A percentile compares a stretch with the other conserved stretches of the same genome.
Evolutionary conservation across 2,113 vertebrate genomes (phyloP).

Genomic region (Nipponia nippon): DNA sequence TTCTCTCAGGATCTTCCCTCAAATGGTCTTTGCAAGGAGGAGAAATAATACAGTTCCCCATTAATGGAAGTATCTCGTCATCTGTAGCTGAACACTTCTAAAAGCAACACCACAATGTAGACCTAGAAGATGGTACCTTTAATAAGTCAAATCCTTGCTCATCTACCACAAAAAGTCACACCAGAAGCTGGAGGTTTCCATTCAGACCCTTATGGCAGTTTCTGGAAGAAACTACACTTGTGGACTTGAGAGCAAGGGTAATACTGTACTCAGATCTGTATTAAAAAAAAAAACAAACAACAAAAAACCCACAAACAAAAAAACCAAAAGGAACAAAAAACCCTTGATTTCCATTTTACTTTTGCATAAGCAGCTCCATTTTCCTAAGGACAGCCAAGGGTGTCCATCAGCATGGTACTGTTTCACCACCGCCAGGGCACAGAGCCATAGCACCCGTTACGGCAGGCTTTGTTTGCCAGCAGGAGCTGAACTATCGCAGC

Average conservation of each 20-base stretch:
- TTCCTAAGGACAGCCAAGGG: not conserved
- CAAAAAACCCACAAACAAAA: not conserved
- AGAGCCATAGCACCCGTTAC: fast-evolving
- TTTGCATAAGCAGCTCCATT: not conserved
- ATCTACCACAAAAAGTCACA: not conserved
- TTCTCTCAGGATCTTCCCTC: not conserved
- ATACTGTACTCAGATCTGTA: not conserved
- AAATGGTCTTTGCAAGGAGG: not conserved
- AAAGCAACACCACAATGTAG: not conserved
- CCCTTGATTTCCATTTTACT: not conserved
- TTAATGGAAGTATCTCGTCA: not conserved
- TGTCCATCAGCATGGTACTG: fast-evolving
- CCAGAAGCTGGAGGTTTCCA: not conserved
- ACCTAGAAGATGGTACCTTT: fast-evolving
- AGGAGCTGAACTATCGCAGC: not conserved
- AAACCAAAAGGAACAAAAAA: not conserved
- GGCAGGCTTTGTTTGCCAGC: not conserved
- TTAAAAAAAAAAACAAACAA: not conserved
- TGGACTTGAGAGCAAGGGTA: not conserved
- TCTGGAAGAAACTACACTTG: not conserved
- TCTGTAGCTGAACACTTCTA: not conserved
- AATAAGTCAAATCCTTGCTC: not conserved
- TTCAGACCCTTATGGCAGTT: not conserved
- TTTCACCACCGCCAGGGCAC: not conserved
- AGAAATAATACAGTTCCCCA: not conserved